Conservation (phyloP, 2,797 vertebrate genomes). For the Orestias chungarensis region DNA sequence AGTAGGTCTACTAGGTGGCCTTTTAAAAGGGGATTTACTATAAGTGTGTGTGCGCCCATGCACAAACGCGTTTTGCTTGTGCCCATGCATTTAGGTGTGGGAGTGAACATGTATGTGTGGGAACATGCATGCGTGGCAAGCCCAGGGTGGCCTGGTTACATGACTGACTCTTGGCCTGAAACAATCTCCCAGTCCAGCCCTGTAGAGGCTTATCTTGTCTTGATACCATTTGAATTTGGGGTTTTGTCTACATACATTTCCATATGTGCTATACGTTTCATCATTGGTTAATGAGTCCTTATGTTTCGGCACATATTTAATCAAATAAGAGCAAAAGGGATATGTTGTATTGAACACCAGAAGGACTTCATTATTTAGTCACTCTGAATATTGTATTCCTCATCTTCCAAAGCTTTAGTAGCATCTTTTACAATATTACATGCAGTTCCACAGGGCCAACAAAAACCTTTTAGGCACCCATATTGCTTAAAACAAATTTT, state of each 20-base stretch:
- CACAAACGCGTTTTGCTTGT: too few species aligned
- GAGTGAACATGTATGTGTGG: too few species aligned
- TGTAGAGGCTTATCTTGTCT: neutral
- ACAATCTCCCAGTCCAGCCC: too few species aligned
- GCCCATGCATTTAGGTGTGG: too few species aligned
- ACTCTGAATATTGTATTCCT: neutral
- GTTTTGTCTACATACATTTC: slow-evolving; percentile 15
- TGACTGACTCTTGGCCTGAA: too few species aligned
- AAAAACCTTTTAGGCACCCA: neutral
- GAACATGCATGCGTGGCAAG: too few species aligned
- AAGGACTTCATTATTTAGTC: neutral
- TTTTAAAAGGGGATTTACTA: too few species aligned
- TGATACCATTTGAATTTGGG: slow-evolving; percentile 12
- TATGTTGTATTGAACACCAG: neutral
- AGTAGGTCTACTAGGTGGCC: too few species aligned
- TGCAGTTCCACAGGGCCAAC: neutral
- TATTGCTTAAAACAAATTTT: neutral
- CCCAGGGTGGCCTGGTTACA: too few species aligned
- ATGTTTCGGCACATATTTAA: slow-evolving; percentile 15
- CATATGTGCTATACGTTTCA: neutral
- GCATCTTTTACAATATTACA: neutral
- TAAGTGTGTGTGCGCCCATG: too few species aligned
- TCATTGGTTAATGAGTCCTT: slow-evolving; percentile 2
- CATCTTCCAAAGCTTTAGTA: neutral
- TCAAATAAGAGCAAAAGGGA: slow-evolving; percentile 13